These are phyloP conservation scores for Coranthus polyacanthus DNA, from an alignment of 2,797 vertebrate genomes.

Conservation along the genomic window DNA sequence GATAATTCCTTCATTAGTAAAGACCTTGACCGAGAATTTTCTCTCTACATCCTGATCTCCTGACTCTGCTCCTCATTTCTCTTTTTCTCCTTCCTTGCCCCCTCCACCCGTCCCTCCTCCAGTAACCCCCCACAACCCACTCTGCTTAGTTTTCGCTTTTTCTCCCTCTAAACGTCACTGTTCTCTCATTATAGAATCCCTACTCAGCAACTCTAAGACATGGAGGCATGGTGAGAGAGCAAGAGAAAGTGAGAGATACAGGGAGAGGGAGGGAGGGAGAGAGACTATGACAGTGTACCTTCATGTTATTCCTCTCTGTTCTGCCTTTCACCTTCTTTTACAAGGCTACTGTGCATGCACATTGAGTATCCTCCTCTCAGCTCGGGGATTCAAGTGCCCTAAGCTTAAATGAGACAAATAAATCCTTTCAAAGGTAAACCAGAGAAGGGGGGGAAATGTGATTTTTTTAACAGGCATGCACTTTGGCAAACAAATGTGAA, in stretches of 20 bases:
- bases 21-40: slow-evolving; percentile 80
- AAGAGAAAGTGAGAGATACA: slow-evolving; percentile 2
- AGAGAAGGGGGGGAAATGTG: slow-evolving; percentile 17
- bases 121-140: slow-evolving; percentile 26
- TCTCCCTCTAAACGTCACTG: slow-evolving; percentile 68
- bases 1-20: slow-evolving; percentile 81
- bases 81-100: slow-evolving; percentile 35
- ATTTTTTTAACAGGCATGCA: slow-evolving; percentile 49
- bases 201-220: slow-evolving; percentile 76
- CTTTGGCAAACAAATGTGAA: slow-evolving; percentile 71
- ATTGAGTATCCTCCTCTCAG: slow-evolving; percentile 32
- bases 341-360: slow-evolving; percentile 37
- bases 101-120: slow-evolving; percentile 1
- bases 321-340: slow-evolving; percentile 51
- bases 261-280: slow-evolving; percentile 12
- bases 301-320: slow-evolving; percentile 57
- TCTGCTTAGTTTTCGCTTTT: slow-evolving; percentile 77
- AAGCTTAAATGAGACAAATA: slow-evolving; percentile 66
- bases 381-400: slow-evolving; percentile 43
- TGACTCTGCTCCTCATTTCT: slow-evolving; percentile 57
- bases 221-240: slow-evolving; percentile 23
- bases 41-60: slow-evolving; percentile 70
- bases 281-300: slow-evolving; percentile 45
- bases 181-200: slow-evolving; percentile 80
- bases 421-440: slow-evolving; percentile 56